Base-by-base conservation (phyloP, 2,888 invertebrate species). In the Xylota sylvarum region DNA sequence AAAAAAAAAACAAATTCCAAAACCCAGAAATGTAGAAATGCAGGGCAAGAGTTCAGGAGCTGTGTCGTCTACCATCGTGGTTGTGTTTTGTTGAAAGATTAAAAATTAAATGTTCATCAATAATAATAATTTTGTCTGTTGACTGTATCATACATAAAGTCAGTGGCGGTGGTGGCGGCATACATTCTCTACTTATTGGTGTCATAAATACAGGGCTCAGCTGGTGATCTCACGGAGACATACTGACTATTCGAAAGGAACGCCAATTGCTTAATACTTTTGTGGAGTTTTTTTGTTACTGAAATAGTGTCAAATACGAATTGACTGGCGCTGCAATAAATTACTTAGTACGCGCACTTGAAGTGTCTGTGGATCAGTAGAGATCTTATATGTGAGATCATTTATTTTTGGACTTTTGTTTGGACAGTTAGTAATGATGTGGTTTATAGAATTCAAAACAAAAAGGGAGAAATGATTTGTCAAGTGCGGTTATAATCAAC, bases 31-130 rank as follows among this genome's bases (percentile, higher is more conserved):
- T 64, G 43, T 27, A 5, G 62, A 30, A 10, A 30, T 19, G 30
- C 10, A 65, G 48, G 58, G 37, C 58, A 35, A 58, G 9, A 58
- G 58, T 12, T 56, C 23, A 40, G 40, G n/a, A 40, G 23, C 40
- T 40, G 6, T 17, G 5, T 10, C 5, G 5, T 10, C 5, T 37
- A 10, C 10, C 23, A 7, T 30, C 10, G 43, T 64, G 7, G 43
- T 43, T 5, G 43, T 14, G 23, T 23, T 23, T 23, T 35, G 58
- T 60, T 60, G 23, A 67, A 50, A 17, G 17, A 69, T 27, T 14
- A 30, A 9, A 27, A 55, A 69, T 69, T 27, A 55, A 55, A 27
- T 69, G 37, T 69, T 55, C 69, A 55, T 69, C 55, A 69, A 69
- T 55, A 72, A 48, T 48, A 58, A 48, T 58, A 72, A 58, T 43